Base-by-base conservation (phyloP, 2,113 vertebrate species). In the Alces alces region DNA sequence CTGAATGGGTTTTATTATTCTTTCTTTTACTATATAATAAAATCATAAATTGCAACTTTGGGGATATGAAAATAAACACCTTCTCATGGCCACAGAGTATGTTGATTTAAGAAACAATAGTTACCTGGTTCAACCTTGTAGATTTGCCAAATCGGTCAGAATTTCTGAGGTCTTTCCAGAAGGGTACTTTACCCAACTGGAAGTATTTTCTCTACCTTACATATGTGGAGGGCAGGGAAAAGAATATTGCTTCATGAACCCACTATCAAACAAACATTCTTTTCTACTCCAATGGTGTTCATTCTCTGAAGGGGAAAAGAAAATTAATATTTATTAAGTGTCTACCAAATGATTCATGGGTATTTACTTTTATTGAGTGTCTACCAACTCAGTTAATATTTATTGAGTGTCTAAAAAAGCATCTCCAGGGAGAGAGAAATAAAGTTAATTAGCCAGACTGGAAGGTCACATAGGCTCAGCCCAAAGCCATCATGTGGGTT, bases 301-400 rank as follows among this genome's bases (percentile, higher is more conserved):
- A 85, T 39, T 92, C 89, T 91, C 36, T 80, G 54, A 93, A 89
- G 33, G 54, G 30, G 30, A 50, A 95, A 95, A 92, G 45, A 91
- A 98, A 94, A 91, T 90, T 84, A 73, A 33, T 93, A 93, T 96
- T 97, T 95, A 94, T 85, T 91, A 36, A 94, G 54, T 95, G n/a
- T 93, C 39, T 89, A 93, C 39, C 58, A 89, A 91, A 27, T 91
- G 50, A 82, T 82, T 84, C n/a, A 66, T 89, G 78, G 60, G 30
- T 82, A 96, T 95, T 95, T 86, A 86, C 50, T 98, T 96, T 91
- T 95, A 87, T 61, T 95, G 58, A 89, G 84, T 79, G 39, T 79
- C 60, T 36, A 91, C 39, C 52, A 91, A 85, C 47, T 91, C 88
- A 82, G 76, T 86, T 94, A 90, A 80, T 96, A 80, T 96, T 78